Evolutionary conservation across 2,888 invertebrate species (phyloP).

Genomic region (Gryllus longicercus): DNA sequence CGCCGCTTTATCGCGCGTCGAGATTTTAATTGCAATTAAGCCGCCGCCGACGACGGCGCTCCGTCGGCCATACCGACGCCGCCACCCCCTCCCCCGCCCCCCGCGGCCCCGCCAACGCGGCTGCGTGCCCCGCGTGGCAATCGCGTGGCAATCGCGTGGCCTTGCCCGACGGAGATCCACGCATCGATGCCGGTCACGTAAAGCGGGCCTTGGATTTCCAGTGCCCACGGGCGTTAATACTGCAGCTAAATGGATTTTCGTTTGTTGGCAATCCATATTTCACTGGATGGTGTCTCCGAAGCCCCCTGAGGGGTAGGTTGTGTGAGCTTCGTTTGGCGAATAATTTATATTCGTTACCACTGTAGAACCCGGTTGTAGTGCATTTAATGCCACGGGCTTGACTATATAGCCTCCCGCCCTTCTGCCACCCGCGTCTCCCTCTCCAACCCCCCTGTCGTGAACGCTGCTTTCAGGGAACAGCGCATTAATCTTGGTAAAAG

Average conservation of each 20-base stretch:
- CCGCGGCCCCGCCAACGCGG: too few relatives aligned
- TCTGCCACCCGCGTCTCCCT: not conserved
- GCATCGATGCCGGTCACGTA: too few relatives aligned
- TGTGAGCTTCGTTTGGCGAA: not conserved
- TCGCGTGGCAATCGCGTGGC: too few relatives aligned
- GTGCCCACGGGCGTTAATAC: not conserved
- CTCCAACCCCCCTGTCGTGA: not conserved
- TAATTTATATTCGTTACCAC: not conserved
- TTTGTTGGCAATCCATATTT: not conserved
- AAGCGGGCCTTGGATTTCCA: too few relatives aligned
- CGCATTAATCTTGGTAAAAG: not conserved
- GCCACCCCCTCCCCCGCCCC: too few relatives aligned
- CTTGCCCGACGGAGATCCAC: too few relatives aligned
- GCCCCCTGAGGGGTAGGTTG: not conserved
- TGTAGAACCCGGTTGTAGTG: not conserved
- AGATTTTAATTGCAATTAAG: too few relatives aligned
- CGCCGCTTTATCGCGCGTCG: too few relatives aligned
- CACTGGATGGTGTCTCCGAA: not conserved
- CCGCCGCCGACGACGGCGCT: too few relatives aligned
- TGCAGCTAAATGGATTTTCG: slow-evolving; percentile 10
- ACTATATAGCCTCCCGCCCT: too few relatives aligned
- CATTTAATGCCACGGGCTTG: not conserved
- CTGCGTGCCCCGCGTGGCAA: too few relatives aligned
- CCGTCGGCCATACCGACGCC: too few relatives aligned
- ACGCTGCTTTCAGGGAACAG: not conserved